Percentiles rank a stretch among this genome's conserved stretches.
phyloP scores from a whole-genome alignment of 2,113 vertebrate genomes.

The Synodontis membranacea region DNA sequence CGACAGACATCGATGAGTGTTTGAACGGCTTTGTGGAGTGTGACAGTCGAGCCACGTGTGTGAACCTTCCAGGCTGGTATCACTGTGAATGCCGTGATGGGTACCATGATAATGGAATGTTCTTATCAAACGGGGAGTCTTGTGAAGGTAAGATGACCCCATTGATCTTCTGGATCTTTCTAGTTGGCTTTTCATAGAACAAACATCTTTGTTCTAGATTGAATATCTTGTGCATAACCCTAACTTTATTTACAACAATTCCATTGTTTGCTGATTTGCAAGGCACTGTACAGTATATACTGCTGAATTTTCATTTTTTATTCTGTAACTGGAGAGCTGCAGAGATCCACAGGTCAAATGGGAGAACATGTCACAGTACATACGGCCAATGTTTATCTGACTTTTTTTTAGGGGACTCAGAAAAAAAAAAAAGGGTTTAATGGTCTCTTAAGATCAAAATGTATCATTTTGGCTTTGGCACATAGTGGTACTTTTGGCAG shows the following conservation, averaged over 20 bases:
- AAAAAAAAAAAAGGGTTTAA: background rate
- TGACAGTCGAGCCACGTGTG: conserved; percentile 92
- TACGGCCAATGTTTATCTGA: too few species aligned
- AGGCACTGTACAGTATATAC: background rate
- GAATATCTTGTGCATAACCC: background rate
- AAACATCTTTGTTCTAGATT: background rate
- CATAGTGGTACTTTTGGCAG: background rate
- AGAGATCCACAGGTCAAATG: background rate
- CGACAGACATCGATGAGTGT: conserved; percentile 94
- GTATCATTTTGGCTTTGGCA: background rate
- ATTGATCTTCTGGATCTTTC: background rate
- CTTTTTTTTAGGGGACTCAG: background rate
- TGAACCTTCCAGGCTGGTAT: conserved; percentile 98
- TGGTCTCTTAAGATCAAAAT: background rate
- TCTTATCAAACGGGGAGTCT: conserved; percentile 90
- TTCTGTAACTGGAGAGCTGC: background rate
- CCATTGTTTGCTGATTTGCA: background rate
- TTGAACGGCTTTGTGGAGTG: conserved; percentile 94
- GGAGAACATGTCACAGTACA: background rate
- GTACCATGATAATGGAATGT: conserved; percentile 98
- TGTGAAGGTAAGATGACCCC: conserved; percentile 85
- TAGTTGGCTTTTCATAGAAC: background rate
- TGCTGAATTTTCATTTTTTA: background rate
- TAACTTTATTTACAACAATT: background rate
- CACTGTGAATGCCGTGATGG: conserved; percentile 98